Base-by-base conservation (phyloP, 2,797 vertebrate genomes). In the Percopsis omiscomaycus region DNA sequence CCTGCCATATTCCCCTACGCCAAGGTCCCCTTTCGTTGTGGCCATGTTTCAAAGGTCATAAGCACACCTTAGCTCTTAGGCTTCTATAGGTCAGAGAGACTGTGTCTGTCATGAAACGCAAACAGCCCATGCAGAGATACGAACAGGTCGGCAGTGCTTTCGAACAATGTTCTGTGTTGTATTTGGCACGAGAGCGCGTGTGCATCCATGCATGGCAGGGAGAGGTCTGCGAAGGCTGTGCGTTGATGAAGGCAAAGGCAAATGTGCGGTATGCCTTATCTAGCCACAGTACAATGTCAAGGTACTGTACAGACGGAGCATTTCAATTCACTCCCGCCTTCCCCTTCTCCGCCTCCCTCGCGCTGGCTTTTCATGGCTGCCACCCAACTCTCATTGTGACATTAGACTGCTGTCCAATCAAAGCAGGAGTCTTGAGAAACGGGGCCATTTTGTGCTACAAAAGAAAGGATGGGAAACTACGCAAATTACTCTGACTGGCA, bases 181-280 rank as follows among this genome's bases (percentile, higher is more conserved):
- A 10, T 52, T 3, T 14, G 28, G 8, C 44, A 3, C 45, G 32
- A 30, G 47, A 27, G 59, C 42, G 4, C 27, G 13, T 61, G 51
- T 58, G 66, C 50, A 27, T 61, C 30, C 47, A 22, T 51, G 47
- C 57, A 60, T 15, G 54, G 22, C 30, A 56, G 61, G 56, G 53
- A 57, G 14, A 58, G 22, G 15, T 51, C 45, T 62, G 32, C 63
- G 11, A 1, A 48, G 54, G 29, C 53, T 58, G 52, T 64, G 22
- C 68, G 64, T 77, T 78, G 66, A 69, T 55, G 60, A 32, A 73
- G 44, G 1, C 13, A 75, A 63, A 86, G 57, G 77, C 73, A 79
- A 80, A 89, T 82, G 48, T 71, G 71, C 67, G 71, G 53, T 28
- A 14, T 49, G 65, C 9, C 44, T 80, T 78, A 84, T 86, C 70